A percentile compares a stretch with the other conserved stretches of the same genome.
Evolutionary conservation across 2,797 vertebrate genomes (phyloP).

Genomic region (Poecilia picta): DNA sequence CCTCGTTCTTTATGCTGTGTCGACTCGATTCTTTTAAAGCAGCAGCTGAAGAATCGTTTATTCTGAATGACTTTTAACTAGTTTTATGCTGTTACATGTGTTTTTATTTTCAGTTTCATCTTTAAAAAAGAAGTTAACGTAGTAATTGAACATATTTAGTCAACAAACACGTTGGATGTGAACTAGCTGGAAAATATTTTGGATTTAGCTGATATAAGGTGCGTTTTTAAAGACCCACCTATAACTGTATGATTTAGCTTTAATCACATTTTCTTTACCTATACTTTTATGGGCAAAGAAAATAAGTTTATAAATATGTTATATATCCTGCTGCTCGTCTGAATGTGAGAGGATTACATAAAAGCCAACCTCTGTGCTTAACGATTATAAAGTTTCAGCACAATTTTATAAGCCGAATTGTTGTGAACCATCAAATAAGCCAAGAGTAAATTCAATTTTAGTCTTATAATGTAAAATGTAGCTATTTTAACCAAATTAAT

Average conservation of each 20-base stretch:
- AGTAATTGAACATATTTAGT: neutral
- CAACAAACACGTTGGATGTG: neutral
- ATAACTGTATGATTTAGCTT: no score
- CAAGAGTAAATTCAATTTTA: fast-evolving
- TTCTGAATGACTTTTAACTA: neutral
- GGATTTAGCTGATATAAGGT: neutral
- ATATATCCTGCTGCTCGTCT: neutral
- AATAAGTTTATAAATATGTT: neutral
- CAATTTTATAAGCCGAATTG: conserved; percentile 10
- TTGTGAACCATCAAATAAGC: fast-evolving
- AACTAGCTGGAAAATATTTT: neutral
- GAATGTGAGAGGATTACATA: neutral
- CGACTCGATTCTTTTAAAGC: neutral
- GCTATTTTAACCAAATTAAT: fast-evolving
- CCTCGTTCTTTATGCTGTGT: no score
- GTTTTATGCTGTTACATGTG: neutral
- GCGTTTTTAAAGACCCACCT: neutral
- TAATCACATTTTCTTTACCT: neutral
- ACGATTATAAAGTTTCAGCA: neutral
- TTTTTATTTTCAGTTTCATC: neutral
- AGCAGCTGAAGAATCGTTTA: neutral
- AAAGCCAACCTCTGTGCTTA: neutral
- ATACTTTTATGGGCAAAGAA: neutral
- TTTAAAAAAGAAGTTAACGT: neutral
- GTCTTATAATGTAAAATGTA: fast-evolving